Evolutionary conservation across 2,797 vertebrate genomes (phyloP).

Genomic region (Paguma larvata): DNA sequence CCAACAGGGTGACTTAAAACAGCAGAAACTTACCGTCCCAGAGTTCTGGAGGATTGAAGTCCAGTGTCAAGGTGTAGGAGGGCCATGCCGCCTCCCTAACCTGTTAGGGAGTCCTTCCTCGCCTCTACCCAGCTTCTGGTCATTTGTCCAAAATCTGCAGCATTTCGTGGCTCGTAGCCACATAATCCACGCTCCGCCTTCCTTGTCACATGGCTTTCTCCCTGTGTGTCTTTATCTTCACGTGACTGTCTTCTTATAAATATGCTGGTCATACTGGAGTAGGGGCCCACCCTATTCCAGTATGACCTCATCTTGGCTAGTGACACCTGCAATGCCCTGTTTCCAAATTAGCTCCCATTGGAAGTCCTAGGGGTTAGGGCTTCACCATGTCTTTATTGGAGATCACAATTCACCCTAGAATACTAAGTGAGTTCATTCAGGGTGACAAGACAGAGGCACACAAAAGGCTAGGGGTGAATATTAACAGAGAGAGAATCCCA

Average conservation of each 20-base stretch:
- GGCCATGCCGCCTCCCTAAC: not conserved
- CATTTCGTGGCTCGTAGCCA: not conserved
- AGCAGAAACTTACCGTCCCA: not conserved
- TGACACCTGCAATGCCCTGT: not conserved
- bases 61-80: not conserved
- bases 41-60: not conserved
- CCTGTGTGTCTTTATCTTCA: not conserved
- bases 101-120: not conserved
- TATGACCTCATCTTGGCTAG: not conserved
- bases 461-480: not conserved
- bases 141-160: not conserved
- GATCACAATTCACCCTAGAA: not conserved
- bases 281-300: not conserved
- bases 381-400: not conserved
- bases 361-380: not conserved
- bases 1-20: not conserved
- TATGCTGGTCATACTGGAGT: rapidly evolving
- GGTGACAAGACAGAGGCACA: too few species aligned
- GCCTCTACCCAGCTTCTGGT: not conserved
- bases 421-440: not conserved
- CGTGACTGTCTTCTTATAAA: not conserved
- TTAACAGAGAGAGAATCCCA: too few species aligned
- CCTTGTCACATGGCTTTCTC: rapidly evolving
- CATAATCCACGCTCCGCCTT: not conserved
- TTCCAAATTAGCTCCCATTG: not conserved